phyloP scores from a whole-genome alignment of 1,140 invertebrate species.

The Drosophila kurseongensis region DNA sequence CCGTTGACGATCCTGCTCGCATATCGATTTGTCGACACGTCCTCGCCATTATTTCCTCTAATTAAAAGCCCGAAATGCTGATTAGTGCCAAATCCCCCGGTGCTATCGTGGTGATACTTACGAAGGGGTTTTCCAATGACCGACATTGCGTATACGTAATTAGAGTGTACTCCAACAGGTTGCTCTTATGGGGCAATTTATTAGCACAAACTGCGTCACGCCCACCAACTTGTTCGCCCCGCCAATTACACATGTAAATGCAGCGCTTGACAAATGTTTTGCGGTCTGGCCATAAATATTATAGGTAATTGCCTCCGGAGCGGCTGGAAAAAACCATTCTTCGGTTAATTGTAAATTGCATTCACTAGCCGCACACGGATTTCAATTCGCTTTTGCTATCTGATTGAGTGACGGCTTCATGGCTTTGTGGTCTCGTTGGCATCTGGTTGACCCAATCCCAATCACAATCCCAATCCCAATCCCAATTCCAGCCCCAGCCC shows the following conservation, averaged over 20 bases:
- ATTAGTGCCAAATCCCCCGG: conserved; percentile 43
- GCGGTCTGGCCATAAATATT: conserved; percentile 68
- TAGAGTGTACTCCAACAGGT: conserved; percentile 32
- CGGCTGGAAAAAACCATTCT: conserved; percentile 34
- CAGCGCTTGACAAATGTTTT: conserved; percentile 62
- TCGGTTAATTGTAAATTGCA: conserved; percentile 65
- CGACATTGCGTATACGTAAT: conserved; percentile 26
- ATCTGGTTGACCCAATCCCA: not conserved
- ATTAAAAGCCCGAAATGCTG: conserved; percentile 67
- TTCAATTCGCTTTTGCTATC: conserved; percentile 63
- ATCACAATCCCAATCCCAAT: not conserved
- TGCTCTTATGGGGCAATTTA: conserved; percentile 57
- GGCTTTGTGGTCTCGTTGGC: conserved; percentile 38
- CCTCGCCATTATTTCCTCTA: conserved; percentile 45
- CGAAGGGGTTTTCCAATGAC: not conserved
- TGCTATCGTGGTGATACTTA: too few relatives aligned
- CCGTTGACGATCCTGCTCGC: conserved; percentile 39
- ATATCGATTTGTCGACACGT: conserved; percentile 51
- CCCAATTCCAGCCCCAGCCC: conserved; percentile 5
- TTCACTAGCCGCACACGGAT: conserved; percentile 18
- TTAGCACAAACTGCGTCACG: conserved; percentile 40
- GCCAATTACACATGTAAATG: conserved; percentile 57
- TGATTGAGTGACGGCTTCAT: conserved; percentile 65
- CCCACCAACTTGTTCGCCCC: conserved; percentile 8
- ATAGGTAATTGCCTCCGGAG: conserved; percentile 56